Evolutionary conservation across 1,140 invertebrate species (phyloP).

Genomic region (Cardiocondyla obscurior): DNA sequence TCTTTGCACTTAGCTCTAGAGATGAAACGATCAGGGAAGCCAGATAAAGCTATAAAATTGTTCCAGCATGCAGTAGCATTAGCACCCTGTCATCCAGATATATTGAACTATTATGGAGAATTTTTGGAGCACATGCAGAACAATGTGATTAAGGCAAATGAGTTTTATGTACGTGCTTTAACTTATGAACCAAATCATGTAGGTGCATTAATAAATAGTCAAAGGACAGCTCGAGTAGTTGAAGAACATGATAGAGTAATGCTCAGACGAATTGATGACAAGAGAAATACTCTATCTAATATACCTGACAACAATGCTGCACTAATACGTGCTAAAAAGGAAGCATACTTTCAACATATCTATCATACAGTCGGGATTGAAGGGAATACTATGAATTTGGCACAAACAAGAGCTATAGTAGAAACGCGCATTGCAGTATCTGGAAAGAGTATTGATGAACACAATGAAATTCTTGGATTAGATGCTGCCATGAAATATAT

Average conservation of each 20-base stretch:
- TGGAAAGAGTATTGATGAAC: slow-evolving; percentile 97
- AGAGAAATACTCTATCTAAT: slow-evolving; percentile 91
- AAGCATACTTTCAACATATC: slow-evolving; percentile 97
- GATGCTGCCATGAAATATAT: slow-evolving; percentile 98
- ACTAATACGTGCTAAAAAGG: slow-evolving; percentile 94
- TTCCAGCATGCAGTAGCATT: slow-evolving; percentile 96
- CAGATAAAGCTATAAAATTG: slow-evolving; percentile 93
- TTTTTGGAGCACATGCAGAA: slow-evolving; percentile 94
- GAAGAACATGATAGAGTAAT: slow-evolving; percentile 94
- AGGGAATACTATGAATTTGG: slow-evolving; percentile 98
- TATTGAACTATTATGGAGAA: slow-evolving; percentile 96
- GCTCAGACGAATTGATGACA: slow-evolving; percentile 93
- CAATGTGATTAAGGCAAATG: slow-evolving; percentile 95
- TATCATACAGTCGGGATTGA: slow-evolving; percentile 99
- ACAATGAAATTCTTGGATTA: slow-evolving; percentile 97
- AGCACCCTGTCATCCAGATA: slow-evolving; percentile 95
- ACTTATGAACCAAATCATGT: slow-evolving; percentile 92
- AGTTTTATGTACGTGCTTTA: slow-evolving; percentile 90
- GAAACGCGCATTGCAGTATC: slow-evolving; percentile 96
- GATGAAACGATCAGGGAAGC: slow-evolving; percentile 92
- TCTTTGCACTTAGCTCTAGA: slow-evolving; percentile 93
- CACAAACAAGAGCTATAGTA: slow-evolving; percentile 95
- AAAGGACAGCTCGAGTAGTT: slow-evolving; percentile 93
- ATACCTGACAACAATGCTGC: slow-evolving; percentile 92
- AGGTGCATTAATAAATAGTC: slow-evolving; percentile 91